These are phyloP conservation scores for Rhinella marina DNA, from an alignment of 2,797 vertebrate genomes.

Conservation along the genomic window DNA sequence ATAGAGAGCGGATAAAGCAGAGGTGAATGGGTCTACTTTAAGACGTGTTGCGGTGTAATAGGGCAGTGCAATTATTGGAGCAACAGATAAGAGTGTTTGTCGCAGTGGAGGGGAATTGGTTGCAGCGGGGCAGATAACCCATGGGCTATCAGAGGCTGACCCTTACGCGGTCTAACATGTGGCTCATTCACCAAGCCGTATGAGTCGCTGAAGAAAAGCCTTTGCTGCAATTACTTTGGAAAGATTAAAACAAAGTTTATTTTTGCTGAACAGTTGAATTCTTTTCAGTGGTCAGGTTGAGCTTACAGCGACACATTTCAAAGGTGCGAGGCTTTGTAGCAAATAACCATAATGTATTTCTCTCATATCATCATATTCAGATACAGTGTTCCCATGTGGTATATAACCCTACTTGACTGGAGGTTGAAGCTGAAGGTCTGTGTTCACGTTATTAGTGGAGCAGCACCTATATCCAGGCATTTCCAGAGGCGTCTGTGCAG, in stretches of 20 bases:
- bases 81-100: conserved; percentile 36
- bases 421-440: neutral
- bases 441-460: neutral
- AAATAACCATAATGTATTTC: no score
- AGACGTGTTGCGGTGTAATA: conserved; percentile 30
- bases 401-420: neutral
- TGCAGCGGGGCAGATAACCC: conserved; percentile 30
- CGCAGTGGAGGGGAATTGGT: conserved; percentile 27
- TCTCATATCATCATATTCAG: neutral
- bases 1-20: neutral
- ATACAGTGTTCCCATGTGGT: neutral
- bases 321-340: neutral
- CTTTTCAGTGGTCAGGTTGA: no score
- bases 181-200: conserved; percentile 6
- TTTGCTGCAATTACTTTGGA: neutral
- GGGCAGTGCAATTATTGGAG: conserved; percentile 37
- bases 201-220: neutral
- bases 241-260: neutral
- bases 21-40: neutral
- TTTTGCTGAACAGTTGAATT: neutral
- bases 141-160: conserved; percentile 30
- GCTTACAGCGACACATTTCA: neutral
- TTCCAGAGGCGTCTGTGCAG: neutral
- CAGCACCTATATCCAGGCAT: neutral
- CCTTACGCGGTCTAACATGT: neutral